A percentile compares a stretch with the other conserved stretches of the same genome.
Conservation (phyloP, 2,113 vertebrate genomes). For the Zeus faber region DNA sequence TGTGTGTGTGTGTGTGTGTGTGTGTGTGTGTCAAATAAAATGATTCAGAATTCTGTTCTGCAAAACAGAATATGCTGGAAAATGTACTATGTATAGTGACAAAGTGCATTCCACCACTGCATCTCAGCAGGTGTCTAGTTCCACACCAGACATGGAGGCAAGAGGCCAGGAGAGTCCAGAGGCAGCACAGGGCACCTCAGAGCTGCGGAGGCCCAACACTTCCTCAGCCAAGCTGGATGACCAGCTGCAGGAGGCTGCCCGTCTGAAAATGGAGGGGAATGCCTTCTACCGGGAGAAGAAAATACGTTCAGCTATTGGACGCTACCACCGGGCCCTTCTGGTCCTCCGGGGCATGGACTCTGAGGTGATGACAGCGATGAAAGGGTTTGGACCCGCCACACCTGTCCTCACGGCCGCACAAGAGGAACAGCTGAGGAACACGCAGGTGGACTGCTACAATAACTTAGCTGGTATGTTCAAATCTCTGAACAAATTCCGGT, state of each 20-base stretch:
- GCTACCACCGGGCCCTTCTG: constrained; percentile 85
- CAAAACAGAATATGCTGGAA: no score
- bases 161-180: constrained; percentile 18
- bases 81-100: neutral
- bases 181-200: constrained; percentile 16
- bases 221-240: constrained; percentile 43
- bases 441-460: constrained; percentile 89
- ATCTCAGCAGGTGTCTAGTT: constrained; percentile 10
- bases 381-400: constrained; percentile 69
- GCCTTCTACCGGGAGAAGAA: constrained; percentile 78
- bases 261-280: constrained; percentile 83
- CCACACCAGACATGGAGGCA: constrained; percentile 50
- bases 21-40: no score
- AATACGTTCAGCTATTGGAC: constrained; percentile 82
- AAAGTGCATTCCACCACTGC: neutral
- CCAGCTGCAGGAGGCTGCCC: constrained; percentile 73
- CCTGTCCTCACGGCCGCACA: constrained; percentile 73
- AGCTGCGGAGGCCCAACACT: neutral
- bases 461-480: constrained; percentile 87
- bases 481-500: no score
- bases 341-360: constrained; percentile 82
- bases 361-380: constrained; percentile 65
- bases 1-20: no score
- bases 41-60: no score
- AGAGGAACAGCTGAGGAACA: constrained; percentile 71